phyloP scores from a whole-genome alignment of 2,888 invertebrate genomes.

The Andrena trimmerana region DNA sequence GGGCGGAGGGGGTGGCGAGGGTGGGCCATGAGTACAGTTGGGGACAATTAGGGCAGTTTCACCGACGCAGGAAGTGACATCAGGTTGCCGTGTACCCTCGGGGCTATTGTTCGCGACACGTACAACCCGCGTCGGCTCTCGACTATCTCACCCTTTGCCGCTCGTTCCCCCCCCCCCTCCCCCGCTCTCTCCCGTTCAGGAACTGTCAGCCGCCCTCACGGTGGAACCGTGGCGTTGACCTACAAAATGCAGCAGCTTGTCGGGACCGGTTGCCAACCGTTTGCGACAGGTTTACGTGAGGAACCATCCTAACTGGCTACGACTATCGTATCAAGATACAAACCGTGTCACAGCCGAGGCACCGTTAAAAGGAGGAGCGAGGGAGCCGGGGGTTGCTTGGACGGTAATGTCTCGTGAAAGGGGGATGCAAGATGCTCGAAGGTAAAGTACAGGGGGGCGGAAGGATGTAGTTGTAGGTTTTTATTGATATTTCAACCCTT shows the following conservation, averaged over 20 bases:
- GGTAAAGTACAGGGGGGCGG: not conserved
- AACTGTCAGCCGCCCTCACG: constrained; percentile 72
- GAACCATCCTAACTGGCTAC: constrained; percentile 69
- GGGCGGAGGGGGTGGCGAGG: constrained; percentile 35
- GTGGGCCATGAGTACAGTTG: constrained; percentile 70
- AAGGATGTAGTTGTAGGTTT: not conserved
- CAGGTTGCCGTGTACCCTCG: constrained; percentile 77
- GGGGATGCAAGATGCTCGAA: not conserved
- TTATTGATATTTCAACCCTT: constrained; percentile 4
- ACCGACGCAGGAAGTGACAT: constrained; percentile 77
- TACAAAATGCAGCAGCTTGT: constrained; percentile 76
- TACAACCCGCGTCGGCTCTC: constrained; percentile 74
- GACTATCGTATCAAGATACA: constrained; percentile 68
- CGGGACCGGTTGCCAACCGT: constrained; percentile 73
- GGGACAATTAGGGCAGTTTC: constrained; percentile 77
- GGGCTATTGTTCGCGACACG: constrained; percentile 78
- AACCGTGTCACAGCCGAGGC: constrained; percentile 43
- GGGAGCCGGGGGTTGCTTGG: not conserved
- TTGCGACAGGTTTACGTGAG: constrained; percentile 72
- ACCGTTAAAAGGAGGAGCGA: constrained; percentile 37
- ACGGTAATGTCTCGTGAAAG: constrained; percentile 22
- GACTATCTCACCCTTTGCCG: constrained; percentile 66
- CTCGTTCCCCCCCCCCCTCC: constrained; percentile 22
- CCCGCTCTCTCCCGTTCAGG: constrained; percentile 35
- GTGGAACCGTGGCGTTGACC: constrained; percentile 70